Evolutionary conservation across 2,888 invertebrate genomes (phyloP).

Genomic region (Ariolimax columbianus): DNA sequence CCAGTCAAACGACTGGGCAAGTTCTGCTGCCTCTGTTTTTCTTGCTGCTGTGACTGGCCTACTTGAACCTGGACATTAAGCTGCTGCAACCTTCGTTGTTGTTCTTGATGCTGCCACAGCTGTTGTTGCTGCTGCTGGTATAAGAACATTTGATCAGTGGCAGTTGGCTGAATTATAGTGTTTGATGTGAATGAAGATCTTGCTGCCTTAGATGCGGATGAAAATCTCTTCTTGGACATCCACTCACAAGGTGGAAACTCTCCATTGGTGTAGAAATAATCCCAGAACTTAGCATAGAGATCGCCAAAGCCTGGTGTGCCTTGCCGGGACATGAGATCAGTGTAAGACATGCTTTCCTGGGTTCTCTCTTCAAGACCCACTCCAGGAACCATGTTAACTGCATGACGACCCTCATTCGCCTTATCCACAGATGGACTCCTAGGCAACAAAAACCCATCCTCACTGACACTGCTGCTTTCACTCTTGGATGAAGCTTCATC

Average conservation of each 20-base stretch:
- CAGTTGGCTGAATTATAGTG: constrained; percentile 21
- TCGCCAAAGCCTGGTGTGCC: constrained; percentile 58
- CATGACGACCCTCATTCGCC: neutral
- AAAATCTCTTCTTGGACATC: constrained; percentile 23
- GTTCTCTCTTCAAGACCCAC: constrained; percentile 30
- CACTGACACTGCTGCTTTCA: neutral
- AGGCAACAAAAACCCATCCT: constrained; percentile 11
- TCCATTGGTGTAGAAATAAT: constrained; percentile 70
- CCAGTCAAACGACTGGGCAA: neutral
- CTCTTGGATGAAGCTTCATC: neutral
- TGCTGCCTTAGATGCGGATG: neutral
- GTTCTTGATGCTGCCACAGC: constrained; percentile 42
- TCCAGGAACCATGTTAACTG: neutral
- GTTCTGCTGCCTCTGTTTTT: constrained; percentile 26
- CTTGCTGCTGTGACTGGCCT: constrained; percentile 20
- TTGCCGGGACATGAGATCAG: constrained; percentile 61
- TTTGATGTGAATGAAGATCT: neutral
- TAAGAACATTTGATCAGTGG: constrained; percentile 9
- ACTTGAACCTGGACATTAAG: neutral
- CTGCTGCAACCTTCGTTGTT: constrained; percentile 29
- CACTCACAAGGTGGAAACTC: constrained; percentile 65
- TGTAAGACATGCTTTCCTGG: constrained; percentile 59
- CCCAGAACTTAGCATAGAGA: constrained; percentile 70
- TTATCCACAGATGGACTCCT: constrained; percentile 16
- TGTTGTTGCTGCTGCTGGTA: constrained; percentile 41